These are phyloP conservation scores for Drosophila lini DNA, from an alignment of 1,140 invertebrate species.

Conservation along the genomic window DNA sequence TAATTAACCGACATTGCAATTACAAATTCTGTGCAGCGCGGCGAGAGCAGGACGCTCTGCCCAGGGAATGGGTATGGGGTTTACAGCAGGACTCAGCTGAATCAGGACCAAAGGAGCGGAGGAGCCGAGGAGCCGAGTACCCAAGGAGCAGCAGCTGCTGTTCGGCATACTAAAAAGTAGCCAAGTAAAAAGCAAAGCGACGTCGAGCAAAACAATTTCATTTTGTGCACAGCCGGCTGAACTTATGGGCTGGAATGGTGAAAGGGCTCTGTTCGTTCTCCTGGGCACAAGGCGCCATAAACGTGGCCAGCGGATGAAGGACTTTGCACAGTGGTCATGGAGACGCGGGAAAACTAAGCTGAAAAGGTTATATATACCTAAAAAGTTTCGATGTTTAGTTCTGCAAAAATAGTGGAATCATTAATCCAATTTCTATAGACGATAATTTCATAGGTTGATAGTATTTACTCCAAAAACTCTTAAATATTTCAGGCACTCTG, in stretches of 20 bases:
- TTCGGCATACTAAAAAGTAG: constrained; percentile 76
- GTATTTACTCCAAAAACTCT: neutral
- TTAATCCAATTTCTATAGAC: neutral
- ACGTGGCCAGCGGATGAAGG: constrained; percentile 35
- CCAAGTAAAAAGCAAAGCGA: constrained; percentile 58
- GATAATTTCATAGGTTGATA: neutral
- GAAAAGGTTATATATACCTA: neutral
- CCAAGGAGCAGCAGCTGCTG: constrained; percentile 59
- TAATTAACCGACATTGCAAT: constrained; percentile 84
- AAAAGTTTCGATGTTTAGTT: neutral
- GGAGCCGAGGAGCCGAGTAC: constrained; percentile 3
- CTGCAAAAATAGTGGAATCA: too few species aligned
- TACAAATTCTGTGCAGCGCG: constrained; percentile 82
- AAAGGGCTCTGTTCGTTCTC: constrained; percentile 7
- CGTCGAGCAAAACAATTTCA: constrained; percentile 74
- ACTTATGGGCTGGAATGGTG: constrained; percentile 33
- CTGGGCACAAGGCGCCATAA: constrained; percentile 34
- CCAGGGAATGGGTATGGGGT: constrained; percentile 11
- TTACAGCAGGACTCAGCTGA: constrained; percentile 38
- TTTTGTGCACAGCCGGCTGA: constrained; percentile 67
- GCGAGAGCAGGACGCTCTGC: constrained; percentile 29
- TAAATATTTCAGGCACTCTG: neutral
- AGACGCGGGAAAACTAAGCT: neutral
- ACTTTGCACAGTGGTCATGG: constrained; percentile 24
- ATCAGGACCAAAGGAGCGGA: constrained; percentile 7